Conservation (phyloP, 1,140 invertebrate species). For the Dinothrombium tinctorium region DNA sequence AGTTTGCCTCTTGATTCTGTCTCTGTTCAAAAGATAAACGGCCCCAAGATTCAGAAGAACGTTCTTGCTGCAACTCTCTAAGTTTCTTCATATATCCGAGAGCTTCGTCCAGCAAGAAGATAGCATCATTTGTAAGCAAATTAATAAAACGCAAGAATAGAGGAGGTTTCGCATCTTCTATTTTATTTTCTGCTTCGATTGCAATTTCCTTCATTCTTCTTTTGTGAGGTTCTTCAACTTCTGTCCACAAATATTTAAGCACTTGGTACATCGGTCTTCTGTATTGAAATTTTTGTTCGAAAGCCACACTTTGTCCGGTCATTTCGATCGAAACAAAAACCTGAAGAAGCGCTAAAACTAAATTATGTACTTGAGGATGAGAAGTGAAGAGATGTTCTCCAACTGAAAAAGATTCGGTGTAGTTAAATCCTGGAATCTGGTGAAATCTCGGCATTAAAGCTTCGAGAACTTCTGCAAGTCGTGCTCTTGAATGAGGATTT, state of each 20-base stretch:
- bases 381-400: constrained; percentile 48
- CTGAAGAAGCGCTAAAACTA: constrained; percentile 47
- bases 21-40: constrained; percentile 39
- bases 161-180: constrained; percentile 68
- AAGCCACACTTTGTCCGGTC: constrained; percentile 80
- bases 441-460: constrained; percentile 31
- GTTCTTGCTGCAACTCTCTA: constrained; percentile 23
- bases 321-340: constrained; percentile 93
- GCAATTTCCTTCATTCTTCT: constrained; percentile 53
- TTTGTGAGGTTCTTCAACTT: constrained; percentile 38
- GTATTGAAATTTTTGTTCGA: constrained; percentile 95
- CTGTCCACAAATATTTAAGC: constrained; percentile 67
- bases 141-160: constrained; percentile 82
- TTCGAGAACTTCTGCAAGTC: constrained; percentile 65
- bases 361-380: constrained; percentile 42
- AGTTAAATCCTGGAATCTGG: neutral
- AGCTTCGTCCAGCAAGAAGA: constrained; percentile 74
- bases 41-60: constrained; percentile 52
- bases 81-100: constrained; percentile 32
- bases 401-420: constrained; percentile 8
- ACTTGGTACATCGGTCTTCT: constrained; percentile 77
- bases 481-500: constrained; percentile 76
- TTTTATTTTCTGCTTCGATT: constrained; percentile 50
- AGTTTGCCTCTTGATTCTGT: constrained; percentile 42
- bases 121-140: constrained; percentile 83